Evolutionary conservation across 2,113 vertebrate species (phyloP), one percentile per base, ranked within the genome.

Genomic region (Dromiciops gliroides): DNA sequence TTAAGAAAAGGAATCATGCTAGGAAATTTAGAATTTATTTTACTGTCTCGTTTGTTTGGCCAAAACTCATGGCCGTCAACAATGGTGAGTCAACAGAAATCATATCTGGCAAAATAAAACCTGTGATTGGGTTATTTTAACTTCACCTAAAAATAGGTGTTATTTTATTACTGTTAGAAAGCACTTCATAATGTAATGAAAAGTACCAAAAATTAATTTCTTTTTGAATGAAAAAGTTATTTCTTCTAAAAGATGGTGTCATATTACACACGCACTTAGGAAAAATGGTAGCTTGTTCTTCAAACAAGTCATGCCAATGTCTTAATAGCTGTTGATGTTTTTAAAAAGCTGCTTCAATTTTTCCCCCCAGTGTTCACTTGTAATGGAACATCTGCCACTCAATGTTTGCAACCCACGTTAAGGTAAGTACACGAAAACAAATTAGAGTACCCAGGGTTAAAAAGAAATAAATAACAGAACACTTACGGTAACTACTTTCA

Each of bases 401-500:
- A 49, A 47, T 50, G 95, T 96, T 96, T 90, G 95, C 48, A 95
- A 94, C 1, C 75, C 11, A 97, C 93, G 95, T 60, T 95, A 96
- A 96, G 91, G 48, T 51, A 89, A 90, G 50, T 89, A 24, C 1
- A n/a, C 31, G 49, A 44, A 95, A 92, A 92, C 26, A 94, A 94
- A 51, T 52, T 83, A 89, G 60, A 97, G 25, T 95, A 97, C 75
- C 75, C 94, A 92, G 94, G 25, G 75, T 75, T 96, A 96, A 88
- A 95, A 98, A 97, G 92, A 93, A 96, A 96, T 44, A 96, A 98
- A 94, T 94, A 97, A 98, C 95, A 98, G 98, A 97, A 98, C 98
- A 99, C 99, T 99, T 99, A 99, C 99, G 99, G 99, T 99, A 99
- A 98, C 99, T 99, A 99, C 99, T 99, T 98, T 99, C 99, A 98